Evolutionary conservation across 1,140 invertebrate genomes (phyloP).

Genomic region (Pogonomyrmex barbatus): DNA sequence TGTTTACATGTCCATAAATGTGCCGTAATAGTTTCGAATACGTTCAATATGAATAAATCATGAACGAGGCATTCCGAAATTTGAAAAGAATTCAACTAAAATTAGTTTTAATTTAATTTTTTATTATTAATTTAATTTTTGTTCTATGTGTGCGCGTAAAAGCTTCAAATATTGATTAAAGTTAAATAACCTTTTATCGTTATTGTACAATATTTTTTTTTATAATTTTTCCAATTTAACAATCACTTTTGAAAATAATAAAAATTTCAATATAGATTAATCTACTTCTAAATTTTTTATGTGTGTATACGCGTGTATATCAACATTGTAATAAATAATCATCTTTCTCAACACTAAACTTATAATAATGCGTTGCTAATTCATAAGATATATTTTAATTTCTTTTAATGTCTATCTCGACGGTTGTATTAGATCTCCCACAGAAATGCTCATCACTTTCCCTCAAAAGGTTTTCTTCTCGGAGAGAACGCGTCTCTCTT

Average conservation of each 20-base stretch:
- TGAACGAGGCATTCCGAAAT: background rate
- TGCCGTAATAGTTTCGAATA: background rate
- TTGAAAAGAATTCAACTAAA: background rate
- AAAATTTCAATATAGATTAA: constrained; percentile 12
- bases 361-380: constrained; percentile 27
- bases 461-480: constrained; percentile 58
- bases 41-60: background rate
- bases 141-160: background rate
- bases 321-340: background rate
- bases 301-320: background rate
- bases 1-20: constrained; percentile 67
- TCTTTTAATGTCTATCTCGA: constrained; percentile 41
- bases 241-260: background rate
- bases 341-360: background rate
- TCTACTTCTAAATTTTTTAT: background rate
- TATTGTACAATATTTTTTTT: background rate
- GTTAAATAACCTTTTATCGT: background rate
- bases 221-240: background rate
- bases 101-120: background rate
- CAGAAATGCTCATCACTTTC: constrained; percentile 68
- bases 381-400: constrained; percentile 59
- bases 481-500: constrained; percentile 27
- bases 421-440: constrained; percentile 63
- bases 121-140: background rate
- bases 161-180: background rate